phyloP scores from a whole-genome alignment of 2,888 invertebrate genomes.

The Scelioninae gen. 1 region DNA sequence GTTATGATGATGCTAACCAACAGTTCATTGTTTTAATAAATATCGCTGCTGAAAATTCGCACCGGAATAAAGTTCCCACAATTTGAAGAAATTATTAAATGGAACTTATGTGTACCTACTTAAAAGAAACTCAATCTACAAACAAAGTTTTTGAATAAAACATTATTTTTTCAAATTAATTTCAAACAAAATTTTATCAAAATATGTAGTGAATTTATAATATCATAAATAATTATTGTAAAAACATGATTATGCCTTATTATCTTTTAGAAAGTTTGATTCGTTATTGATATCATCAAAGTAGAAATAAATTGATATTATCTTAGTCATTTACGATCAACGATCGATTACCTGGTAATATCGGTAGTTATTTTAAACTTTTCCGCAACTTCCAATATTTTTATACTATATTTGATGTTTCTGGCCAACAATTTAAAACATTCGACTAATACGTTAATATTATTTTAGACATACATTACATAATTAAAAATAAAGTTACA shows the following conservation, averaged over 20 bases:
- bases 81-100: too few relatives aligned
- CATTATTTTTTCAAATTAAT: too few relatives aligned
- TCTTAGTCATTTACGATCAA: conserved; percentile 21
- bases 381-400: not conserved
- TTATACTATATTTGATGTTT: not conserved
- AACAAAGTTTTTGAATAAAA: too few relatives aligned
- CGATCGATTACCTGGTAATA: conserved; percentile 18
- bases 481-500: conserved; percentile 5
- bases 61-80: not conserved
- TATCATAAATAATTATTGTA: too few relatives aligned
- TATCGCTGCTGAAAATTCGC: conserved; percentile 13
- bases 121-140: too few relatives aligned
- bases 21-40: conserved; percentile 39
- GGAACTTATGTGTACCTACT: too few relatives aligned
- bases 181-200: too few relatives aligned
- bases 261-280: not conserved
- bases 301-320: conserved; percentile 32
- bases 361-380: not conserved
- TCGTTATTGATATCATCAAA: not conserved
- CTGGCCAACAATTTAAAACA: not conserved
- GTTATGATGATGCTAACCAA: conserved; percentile 15
- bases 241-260: not conserved
- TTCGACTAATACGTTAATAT: not conserved
- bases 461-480: not conserved
- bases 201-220: too few relatives aligned